Evolutionary conservation across 2,797 vertebrate genomes (phyloP).

Genomic region (Alectoris magna): DNA sequence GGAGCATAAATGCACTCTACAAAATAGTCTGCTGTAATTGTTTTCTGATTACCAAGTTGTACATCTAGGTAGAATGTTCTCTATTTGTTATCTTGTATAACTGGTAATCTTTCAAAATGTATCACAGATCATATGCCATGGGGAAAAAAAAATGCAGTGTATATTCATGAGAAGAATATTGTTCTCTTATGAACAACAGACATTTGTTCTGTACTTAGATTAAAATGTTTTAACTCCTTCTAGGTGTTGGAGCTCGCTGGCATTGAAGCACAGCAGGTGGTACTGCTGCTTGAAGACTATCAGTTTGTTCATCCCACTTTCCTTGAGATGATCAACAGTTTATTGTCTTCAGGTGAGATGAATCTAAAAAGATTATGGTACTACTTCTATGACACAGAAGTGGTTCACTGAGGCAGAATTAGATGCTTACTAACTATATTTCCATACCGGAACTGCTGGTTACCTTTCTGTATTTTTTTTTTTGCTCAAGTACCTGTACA

Average conservation of each 20-base stretch:
- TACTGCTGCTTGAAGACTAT: slow-evolving; percentile 93
- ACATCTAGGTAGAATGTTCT: not conserved
- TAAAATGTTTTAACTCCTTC: not conserved
- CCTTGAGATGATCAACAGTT: slow-evolving; percentile 97
- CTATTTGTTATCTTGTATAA: not conserved
- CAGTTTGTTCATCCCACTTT: slow-evolving; percentile 92
- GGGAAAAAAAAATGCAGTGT: not conserved
- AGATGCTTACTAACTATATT: not conserved
- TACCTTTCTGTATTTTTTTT: not conserved
- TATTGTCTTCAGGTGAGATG: slow-evolving; percentile 91
- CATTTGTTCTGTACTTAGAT: not conserved
- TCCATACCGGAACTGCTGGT: not conserved
- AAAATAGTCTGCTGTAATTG: not conserved
- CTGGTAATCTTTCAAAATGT: not conserved
- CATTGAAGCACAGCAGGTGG: slow-evolving; percentile 92
- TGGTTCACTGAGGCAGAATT: not conserved
- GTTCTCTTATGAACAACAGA: not conserved
- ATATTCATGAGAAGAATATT: not conserved
- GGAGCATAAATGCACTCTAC: not conserved
- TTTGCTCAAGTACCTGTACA: not conserved
- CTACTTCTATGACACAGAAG: not conserved
- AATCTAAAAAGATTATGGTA: not conserved
- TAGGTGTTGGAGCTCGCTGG: slow-evolving; percentile 94
- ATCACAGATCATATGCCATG: not conserved
- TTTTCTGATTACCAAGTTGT: not conserved